Evolutionary conservation across 1,140 invertebrate genomes (phyloP), one percentile per base, ranked within the genome.

Genomic region (Neelides sp.): DNA sequence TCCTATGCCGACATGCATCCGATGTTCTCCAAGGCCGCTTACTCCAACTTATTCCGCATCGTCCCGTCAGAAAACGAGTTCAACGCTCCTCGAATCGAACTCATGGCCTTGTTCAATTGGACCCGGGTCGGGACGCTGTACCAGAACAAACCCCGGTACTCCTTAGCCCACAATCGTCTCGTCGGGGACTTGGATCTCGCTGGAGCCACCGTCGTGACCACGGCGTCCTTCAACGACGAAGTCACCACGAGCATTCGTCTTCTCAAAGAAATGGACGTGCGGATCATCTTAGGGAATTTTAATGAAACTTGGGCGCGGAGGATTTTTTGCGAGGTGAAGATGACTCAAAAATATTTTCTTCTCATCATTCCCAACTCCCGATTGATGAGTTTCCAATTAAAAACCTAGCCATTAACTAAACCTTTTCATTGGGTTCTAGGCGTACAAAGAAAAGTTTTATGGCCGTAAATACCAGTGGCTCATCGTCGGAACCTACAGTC

Each of bases 1-100:
- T 95, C 92, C 2, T 98, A 97, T 67, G 93, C 91, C 2, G 94
- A 98, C 68, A 98, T 92, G 13, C 91, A 98, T 71, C 93, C 94
- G 1, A 93, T 95, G 83, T 95, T 97, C 70, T 92, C 89, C 1
- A 85, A 82, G 63, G 79, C 86, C 54, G 87, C 82, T 50, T 97
- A 91, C 67, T 91, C 88, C 2, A 96, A 95, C 69, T 95, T 95
- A 72, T 97, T 92, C 70, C 80, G 91, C 17, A 85, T 95, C 51
- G 91, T 94, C 22, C 92, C 92, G 3, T 91, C 86, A 27, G 90
- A 94, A 67, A 91, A 89, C 64, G 92, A 93, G 32, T 93, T 96
- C 71, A 98, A 97, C 70, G 76, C 82, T 3, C 92, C 94, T 0
- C 75, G 92, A 26, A 76, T 96, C 26, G 78, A 85, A 2, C 71